Evolutionary conservation across 1,140 invertebrate genomes (phyloP).

Genomic region (Micrasema longulum): DNA sequence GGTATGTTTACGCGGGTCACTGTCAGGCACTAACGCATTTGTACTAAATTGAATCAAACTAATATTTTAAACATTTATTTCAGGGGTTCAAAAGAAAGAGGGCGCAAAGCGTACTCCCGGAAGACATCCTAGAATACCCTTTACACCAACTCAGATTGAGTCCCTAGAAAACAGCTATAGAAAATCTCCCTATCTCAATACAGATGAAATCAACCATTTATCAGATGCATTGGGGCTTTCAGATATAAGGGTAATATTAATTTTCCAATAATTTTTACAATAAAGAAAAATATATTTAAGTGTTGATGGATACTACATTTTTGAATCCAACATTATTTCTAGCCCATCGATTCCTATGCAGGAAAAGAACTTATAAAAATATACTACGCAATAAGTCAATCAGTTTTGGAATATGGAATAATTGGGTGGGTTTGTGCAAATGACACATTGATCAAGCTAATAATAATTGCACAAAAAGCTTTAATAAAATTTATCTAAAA

Average conservation of each 20-base stretch:
- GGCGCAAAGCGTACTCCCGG: slow-evolving; percentile 64
- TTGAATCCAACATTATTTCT: background rate
- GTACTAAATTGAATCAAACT: too few species aligned
- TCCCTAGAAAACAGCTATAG: slow-evolving; percentile 61
- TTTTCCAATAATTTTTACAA: background rate
- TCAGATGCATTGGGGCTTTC: slow-evolving; percentile 58
- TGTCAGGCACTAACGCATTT: too few species aligned
- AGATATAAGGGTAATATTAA: slow-evolving; percentile 57
- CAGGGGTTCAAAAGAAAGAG: slow-evolving; percentile 58
- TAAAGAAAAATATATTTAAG: background rate
- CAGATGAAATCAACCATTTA: slow-evolving; percentile 59
- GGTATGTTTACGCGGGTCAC: too few species aligned
- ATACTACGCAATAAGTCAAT: too few species aligned
- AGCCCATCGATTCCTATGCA: background rate
- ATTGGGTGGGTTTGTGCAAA: too few species aligned
- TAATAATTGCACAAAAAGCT: too few species aligned
- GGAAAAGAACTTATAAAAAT: too few species aligned
- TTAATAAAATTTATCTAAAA: too few species aligned
- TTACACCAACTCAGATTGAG: slow-evolving; percentile 59
- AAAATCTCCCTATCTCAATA: slow-evolving; percentile 61
- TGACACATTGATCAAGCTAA: too few species aligned
- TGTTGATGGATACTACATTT: background rate
- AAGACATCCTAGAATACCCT: slow-evolving; percentile 60
- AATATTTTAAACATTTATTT: too few species aligned
- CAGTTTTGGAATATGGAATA: too few species aligned